These are phyloP conservation scores for Psylliodes chrysocephalus DNA, from an alignment of 2,888 invertebrate genomes.

Conservation along the genomic window DNA sequence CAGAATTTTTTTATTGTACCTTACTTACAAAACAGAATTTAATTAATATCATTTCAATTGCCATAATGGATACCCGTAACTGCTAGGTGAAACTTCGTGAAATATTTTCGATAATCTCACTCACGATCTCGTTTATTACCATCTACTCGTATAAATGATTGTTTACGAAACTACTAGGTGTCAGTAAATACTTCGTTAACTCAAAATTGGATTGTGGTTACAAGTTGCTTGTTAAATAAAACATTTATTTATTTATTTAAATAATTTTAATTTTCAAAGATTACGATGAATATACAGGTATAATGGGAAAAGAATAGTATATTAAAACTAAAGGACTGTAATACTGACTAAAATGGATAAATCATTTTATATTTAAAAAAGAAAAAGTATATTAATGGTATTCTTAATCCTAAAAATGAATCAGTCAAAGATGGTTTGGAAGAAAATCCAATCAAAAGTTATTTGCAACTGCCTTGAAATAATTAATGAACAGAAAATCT, in stretches of 20 bases:
- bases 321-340: too few species aligned
- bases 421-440: too few species aligned
- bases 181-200: constrained; percentile 17
- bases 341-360: too few species aligned
- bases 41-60: constrained; percentile 27
- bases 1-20: neutral
- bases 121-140: constrained; percentile 32
- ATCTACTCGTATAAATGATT: constrained; percentile 18
- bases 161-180: constrained; percentile 24
- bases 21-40: constrained; percentile 13
- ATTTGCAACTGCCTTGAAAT: too few species aligned
- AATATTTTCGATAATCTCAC: constrained; percentile 33
- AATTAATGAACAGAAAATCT: too few species aligned
- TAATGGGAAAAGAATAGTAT: too few species aligned
- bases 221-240: neutral
- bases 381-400: too few species aligned
- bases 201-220: constrained; percentile 2
- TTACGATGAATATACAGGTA: too few species aligned
- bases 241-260: neutral
- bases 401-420: too few species aligned
- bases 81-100: constrained; percentile 28
- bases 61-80: constrained; percentile 21
- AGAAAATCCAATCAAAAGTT: too few species aligned
- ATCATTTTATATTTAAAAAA: too few species aligned
- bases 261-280: too few species aligned